phyloP scores from a whole-genome alignment of 2,888 invertebrate species.

The Hetaerina titia region DNA sequence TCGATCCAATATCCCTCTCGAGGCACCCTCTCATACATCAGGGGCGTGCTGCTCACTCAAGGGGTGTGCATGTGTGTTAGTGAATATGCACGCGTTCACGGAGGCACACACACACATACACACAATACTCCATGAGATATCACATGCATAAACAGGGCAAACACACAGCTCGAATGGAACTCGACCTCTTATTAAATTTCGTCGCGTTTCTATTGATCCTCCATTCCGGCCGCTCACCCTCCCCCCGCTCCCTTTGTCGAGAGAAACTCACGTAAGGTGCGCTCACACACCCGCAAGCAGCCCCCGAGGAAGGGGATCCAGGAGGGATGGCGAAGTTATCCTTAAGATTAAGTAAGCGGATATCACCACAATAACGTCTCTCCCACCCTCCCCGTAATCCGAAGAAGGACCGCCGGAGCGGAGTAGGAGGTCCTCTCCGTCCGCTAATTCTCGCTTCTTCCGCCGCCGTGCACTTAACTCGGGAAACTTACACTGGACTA shows the following conservation, averaged over 20 bases:
- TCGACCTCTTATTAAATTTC: constrained; percentile 9
- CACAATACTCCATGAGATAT: not conserved
- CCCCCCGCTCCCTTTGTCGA: not conserved
- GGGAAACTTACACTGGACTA: not conserved
- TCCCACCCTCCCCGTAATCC: not conserved
- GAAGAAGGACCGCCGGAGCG: not conserved
- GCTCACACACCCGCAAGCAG: not conserved
- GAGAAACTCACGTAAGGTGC: not conserved
- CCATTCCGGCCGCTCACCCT: not conserved
- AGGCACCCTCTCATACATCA: no score
- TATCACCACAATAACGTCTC: not conserved
- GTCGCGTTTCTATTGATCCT: not conserved
- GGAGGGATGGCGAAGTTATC: not conserved
- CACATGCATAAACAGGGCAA: not conserved
- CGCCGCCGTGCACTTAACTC: not conserved
- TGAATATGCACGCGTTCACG: not conserved
- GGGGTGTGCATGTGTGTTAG: not conserved
- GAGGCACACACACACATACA: no score
- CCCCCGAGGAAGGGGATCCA: not conserved
- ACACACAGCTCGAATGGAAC: not conserved
- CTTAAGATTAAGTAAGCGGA: not conserved
- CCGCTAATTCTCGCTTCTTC: no score
- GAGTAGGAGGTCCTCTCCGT: no score
- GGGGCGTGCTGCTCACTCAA: not conserved
- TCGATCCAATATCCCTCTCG: no score